Evolutionary conservation across 1,140 invertebrate genomes (phyloP).

Genomic region (Ostrea edulis): DNA sequence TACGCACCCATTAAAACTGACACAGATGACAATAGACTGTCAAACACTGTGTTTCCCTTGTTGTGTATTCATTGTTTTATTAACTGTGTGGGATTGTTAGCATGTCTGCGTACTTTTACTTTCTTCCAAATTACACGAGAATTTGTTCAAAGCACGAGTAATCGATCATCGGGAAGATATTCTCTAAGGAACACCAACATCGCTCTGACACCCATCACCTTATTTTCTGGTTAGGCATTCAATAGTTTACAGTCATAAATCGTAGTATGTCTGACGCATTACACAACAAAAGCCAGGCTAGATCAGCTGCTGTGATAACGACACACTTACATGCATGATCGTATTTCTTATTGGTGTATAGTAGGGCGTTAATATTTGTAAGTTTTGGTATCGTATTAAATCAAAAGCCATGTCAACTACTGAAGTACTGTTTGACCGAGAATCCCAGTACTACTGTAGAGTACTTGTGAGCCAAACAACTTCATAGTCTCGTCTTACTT

Average conservation of each 20-base stretch:
- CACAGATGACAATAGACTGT: neutral
- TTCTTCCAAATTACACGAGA: neutral
- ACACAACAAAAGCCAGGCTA: neutral
- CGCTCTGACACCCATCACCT: neutral
- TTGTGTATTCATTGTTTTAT: conserved; percentile 31
- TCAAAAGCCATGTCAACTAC: conserved; percentile 14
- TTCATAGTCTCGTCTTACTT: neutral
- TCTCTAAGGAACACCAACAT: neutral
- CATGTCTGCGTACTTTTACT: neutral
- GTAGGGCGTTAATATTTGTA: conserved; percentile 5
- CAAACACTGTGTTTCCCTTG: neutral
- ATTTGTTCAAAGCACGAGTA: neutral
- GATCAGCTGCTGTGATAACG: neutral
- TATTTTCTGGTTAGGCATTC: neutral
- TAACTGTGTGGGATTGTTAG: neutral
- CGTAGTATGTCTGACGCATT: neutral
- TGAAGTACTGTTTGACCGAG: neutral
- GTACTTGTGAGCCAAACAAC: conserved; percentile 3
- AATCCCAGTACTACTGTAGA: neutral
- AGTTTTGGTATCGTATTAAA: neutral
- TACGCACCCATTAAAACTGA: neutral
- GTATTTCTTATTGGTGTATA: conserved; percentile 12
- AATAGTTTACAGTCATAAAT: neutral
- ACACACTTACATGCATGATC: neutral
- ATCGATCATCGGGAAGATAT: neutral